Evolutionary conservation across 2,113 vertebrate genomes (phyloP).

Genomic region (Coreoperca whiteheadi): DNA sequence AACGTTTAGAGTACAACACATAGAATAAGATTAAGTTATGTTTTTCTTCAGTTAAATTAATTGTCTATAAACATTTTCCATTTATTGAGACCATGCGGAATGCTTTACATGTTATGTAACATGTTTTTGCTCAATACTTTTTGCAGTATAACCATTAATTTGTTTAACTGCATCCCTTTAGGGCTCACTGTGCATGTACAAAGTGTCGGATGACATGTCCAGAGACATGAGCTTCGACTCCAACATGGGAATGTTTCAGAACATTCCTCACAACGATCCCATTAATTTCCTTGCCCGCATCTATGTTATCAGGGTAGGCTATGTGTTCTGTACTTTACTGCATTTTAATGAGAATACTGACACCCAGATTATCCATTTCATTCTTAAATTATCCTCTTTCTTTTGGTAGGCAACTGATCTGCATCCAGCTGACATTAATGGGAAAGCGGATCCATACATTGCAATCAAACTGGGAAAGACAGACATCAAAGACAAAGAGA

Average conservation of each 20-base stretch:
- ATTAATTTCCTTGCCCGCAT: constrained; percentile 93
- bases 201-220: constrained; percentile 90
- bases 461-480: constrained; percentile 95
- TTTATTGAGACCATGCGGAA: not conserved
- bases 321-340: not conserved
- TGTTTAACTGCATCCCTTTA: constrained; percentile 54
- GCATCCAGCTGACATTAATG: constrained; percentile 97
- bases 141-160: not conserved
- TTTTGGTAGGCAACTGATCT: constrained; percentile 92
- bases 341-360: not conserved
- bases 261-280: constrained; percentile 96
- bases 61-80: not conserved
- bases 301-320: constrained; percentile 92
- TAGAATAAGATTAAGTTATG: not conserved
- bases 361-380: not conserved
- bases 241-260: constrained; percentile 96
- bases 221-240: constrained; percentile 91
- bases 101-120: not conserved
- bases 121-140: not conserved
- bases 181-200: constrained; percentile 97
- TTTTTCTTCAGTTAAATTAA: not conserved
- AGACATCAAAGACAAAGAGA: constrained; percentile 98
- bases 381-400: not conserved
- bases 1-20: not conserved
- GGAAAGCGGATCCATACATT: constrained; percentile 97